These are phyloP conservation scores for Hemiprocne comata DNA, from an alignment of 2,113 vertebrate species.

Conservation along the genomic window DNA sequence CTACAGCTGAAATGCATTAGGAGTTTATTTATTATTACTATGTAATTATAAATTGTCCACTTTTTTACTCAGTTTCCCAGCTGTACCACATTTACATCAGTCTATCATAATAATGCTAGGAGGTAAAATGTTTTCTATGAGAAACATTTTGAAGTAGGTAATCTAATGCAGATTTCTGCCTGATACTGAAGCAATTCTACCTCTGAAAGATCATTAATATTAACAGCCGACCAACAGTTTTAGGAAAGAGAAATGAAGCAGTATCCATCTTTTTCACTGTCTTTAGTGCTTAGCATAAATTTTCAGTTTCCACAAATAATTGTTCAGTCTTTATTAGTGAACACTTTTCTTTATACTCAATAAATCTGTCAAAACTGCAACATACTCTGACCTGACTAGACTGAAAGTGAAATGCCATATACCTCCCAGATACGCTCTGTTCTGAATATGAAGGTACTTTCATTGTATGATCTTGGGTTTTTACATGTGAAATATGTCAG, in stretches of 20 bases:
- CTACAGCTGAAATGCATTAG: neutral
- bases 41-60: neutral
- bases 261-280: neutral
- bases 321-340: conserved; percentile 18
- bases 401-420: neutral
- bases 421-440: neutral
- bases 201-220: conserved; percentile 1
- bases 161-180: neutral
- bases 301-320: conserved; percentile 27
- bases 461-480: neutral
- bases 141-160: neutral
- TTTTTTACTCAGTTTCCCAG: neutral
- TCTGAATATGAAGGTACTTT: neutral
- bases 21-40: neutral
- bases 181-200: neutral
- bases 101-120: neutral
- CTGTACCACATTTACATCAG: neutral
- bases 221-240: neutral
- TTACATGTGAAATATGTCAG: neutral
- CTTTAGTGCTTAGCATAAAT: conserved; percentile 10
- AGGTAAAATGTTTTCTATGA: neutral
- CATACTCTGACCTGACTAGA: neutral
- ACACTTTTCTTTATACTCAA: conserved; percentile 2
- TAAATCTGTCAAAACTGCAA: neutral
- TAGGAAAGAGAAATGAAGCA: conserved; percentile 28